Percentiles rank a stretch among this genome's conserved stretches.
Evolutionary conservation across 1,140 invertebrate species (phyloP).

Genomic region (Oncopodura yosiiana): DNA sequence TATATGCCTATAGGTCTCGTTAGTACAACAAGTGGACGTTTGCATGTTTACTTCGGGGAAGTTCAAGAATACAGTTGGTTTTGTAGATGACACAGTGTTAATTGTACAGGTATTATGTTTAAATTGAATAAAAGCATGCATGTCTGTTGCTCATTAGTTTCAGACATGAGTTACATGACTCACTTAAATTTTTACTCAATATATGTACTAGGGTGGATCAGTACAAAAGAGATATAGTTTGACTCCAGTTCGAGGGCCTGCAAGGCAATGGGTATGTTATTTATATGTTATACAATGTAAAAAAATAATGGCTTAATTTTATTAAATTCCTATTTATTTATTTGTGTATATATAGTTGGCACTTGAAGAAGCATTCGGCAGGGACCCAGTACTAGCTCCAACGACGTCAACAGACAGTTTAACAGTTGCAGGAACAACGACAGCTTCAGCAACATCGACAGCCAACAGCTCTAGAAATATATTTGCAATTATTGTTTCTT

Average conservation of each 20-base stretch:
- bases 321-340: too few relatives aligned
- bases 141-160: slow-evolving; percentile 6
- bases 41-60: slow-evolving; percentile 98
- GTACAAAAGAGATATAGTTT: slow-evolving; percentile 67
- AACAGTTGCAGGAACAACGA: slow-evolving; percentile 1
- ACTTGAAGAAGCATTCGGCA: slow-evolving; percentile 9
- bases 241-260: slow-evolving; percentile 68
- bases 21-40: slow-evolving; percentile 94
- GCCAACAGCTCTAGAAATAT: slow-evolving; percentile 54
- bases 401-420: slow-evolving; percentile 27
- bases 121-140: not conserved
- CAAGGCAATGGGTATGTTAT: slow-evolving; percentile 57
- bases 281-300: too few relatives aligned
- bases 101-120: not conserved
- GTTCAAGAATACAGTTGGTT: slow-evolving; percentile 95
- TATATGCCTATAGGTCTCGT: slow-evolving; percentile 54
- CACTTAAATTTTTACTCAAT: too few relatives aligned
- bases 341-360: not conserved
- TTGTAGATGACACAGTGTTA: slow-evolving; percentile 39
- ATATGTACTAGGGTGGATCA: too few relatives aligned
- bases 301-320: not conserved
- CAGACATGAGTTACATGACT: too few relatives aligned
- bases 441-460: slow-evolving; percentile 8
- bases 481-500: slow-evolving; percentile 79
- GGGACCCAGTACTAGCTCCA: slow-evolving; percentile 30